phyloP scores from a whole-genome alignment of 30 jellyfish, hydroid and myxozoan genomes.

The Nemopilema nomurai region DNA sequence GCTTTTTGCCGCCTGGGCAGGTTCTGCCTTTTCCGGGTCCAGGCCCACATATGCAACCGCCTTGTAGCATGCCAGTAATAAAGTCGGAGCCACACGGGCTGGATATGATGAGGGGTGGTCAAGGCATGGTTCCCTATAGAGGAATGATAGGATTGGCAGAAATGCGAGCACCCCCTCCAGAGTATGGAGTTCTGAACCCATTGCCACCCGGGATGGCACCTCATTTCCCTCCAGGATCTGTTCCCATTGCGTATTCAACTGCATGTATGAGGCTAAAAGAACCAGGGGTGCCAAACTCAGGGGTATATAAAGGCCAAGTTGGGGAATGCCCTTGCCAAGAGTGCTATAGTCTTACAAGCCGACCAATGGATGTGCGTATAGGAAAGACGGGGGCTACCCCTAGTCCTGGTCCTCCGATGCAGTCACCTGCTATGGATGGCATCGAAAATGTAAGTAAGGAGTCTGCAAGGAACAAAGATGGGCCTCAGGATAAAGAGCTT shows the following conservation, averaged over 20 bases:
- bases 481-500: background rate
- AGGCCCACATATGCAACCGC: slow-evolving; percentile 16
- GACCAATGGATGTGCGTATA: background rate
- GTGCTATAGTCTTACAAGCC: slow-evolving; percentile 9
- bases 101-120: background rate
- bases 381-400: background rate
- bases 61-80: slow-evolving; percentile 1
- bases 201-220: slow-evolving; percentile 2
- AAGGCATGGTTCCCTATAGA: background rate
- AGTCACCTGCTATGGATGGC: background rate
- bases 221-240: background rate
- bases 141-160: background rate
- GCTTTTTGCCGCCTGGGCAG: slow-evolving; percentile 18
- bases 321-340: slow-evolving; percentile 46
- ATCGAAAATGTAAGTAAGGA: background rate
- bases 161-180: background rate
- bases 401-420: background rate
- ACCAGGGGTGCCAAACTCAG: slow-evolving; percentile 7
- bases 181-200: background rate
- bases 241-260: background rate
- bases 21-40: background rate
- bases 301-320: background rate
- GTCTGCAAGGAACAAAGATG: background rate
- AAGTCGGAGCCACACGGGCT: slow-evolving; percentile 5
- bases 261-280: background rate